These are phyloP conservation scores for Leguminivora glycinivorella DNA, from an alignment of 1,140 invertebrate genomes.

Conservation along the genomic window DNA sequence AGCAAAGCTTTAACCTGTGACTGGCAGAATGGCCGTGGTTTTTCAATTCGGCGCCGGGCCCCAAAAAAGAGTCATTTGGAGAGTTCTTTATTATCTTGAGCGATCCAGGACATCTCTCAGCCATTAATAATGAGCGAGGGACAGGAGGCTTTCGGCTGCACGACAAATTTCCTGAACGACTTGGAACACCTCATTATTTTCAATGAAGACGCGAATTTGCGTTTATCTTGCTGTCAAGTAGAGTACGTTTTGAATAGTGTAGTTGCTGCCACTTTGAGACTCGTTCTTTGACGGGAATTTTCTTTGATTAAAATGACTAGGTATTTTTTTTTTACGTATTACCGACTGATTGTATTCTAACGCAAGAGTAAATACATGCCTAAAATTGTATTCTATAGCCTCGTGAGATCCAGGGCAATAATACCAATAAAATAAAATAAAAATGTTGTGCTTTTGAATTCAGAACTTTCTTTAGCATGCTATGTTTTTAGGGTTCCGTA, in stretches of 20 bases:
- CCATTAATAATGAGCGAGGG: constrained; percentile 48
- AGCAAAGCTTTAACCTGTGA: constrained; percentile 17
- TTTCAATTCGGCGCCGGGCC: constrained; percentile 39
- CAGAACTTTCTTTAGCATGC: no score
- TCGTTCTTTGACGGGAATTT: background rate
- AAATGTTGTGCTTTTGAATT: no score
- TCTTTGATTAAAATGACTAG: background rate
- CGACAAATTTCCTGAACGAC: constrained; percentile 45
- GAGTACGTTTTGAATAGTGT: background rate
- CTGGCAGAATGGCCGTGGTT: constrained; percentile 32
- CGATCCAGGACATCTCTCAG: constrained; percentile 39
- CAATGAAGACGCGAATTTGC: constrained; percentile 40
- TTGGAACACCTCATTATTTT: constrained; percentile 36
- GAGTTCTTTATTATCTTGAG: constrained; percentile 54
- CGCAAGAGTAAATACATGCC: no score
- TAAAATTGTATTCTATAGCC: no score
- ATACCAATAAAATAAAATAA: no score
- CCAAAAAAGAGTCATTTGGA: constrained; percentile 51
- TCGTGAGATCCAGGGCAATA: no score
- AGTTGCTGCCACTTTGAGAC: constrained; percentile 4
- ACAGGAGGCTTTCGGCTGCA: constrained; percentile 43
- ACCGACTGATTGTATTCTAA: no score
- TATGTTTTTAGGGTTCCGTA: no score
- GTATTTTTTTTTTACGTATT: no score
- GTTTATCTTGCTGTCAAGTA: constrained; percentile 32